Evolutionary conservation across 2,888 invertebrate genomes (phyloP), one percentile per base, ranked within the genome.

Genomic region (Drosophila atripex): DNA sequence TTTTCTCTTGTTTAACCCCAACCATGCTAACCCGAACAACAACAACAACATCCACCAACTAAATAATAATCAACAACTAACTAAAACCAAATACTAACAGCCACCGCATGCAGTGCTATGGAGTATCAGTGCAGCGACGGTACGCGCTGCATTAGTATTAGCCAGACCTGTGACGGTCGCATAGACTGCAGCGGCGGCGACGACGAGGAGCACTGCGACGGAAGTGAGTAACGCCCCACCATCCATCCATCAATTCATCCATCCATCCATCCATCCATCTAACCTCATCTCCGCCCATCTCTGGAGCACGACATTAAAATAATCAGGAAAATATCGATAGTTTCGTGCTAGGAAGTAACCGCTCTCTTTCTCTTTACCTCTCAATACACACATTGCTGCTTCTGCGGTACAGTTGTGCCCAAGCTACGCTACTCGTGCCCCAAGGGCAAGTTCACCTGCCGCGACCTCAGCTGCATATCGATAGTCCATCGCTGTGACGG

Each of bases 391-490:
- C 35, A 21, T 61, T 32, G 58, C 30, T 56, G 43, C 52, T 56
- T 35, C 63, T 23, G 16, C 28, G 61, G 55, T 46, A 51, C 63
- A 92, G 74, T 92, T 78, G 83, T 89, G 55, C 91, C 91, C 23
- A 87, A 88, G 60, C 64, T 91, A 25, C 88, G 80, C 58, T 91
- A 88, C 77, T 90, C 87, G 54, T 92, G 92, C 76, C 89, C 93
- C 21, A 91, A 92, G 28, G 94, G 94, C 43, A 93, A 92, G 86
- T 96, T 95, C 91, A 94, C 94, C 73, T 97, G 97, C 91, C 93
- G 92, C 64, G 95, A 96, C 90, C 95, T 95, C 53, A 93, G 93
- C 80, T 96, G 96, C 90, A 94, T 97, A 80, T 94, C 95, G 46
- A 93, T 94, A 74, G 91, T 93, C 47, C 92, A 94, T 75, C 93